Base-by-base conservation (phyloP, 64 coral and sea anemone genomes). In the Catalaphyllia jardinei region DNA sequence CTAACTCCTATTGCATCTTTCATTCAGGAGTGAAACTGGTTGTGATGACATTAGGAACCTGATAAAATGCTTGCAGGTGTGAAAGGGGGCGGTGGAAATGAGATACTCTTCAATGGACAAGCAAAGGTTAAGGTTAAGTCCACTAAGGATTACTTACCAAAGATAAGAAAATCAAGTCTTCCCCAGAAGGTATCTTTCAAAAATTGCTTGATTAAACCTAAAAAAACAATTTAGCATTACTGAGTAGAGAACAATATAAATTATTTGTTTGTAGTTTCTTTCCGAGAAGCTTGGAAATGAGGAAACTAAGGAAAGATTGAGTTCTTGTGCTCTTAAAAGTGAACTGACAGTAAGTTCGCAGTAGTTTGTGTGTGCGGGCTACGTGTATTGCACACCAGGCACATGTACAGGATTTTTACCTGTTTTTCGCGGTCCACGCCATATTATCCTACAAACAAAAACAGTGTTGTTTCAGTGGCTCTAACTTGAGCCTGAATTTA, bases 141-240 rank as follows among this genome's bases (percentile, higher is more conserved):
- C 12, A 57, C 54, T 57, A 2, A 25, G 42, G 0, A 42, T 57
- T 8, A 88, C 86, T 88, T 77, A 88, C 86, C 86, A 75, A 88
- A 88, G 27, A 88, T 38, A 27, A 88, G 75, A 65, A 88, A 88
- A 77, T 88, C 86, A 0, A 88, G 73, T 62, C 86, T 60, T 42
- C 86, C 55, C 86, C 86, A 88, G 29, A 88, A 88, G 17, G 86
- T 88, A 35, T 88, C 86, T 33, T 88, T 88, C 72, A 88, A 20
- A 77, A 88, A 88, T 31, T 77, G 86, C 75, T 77, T 88, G 72
- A 88, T 88, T 62, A 88, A 64, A 62, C 72, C 86, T 88, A n/a
- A 24, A 30, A 28, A 28, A 63, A 64, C 8, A 14, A 12, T 20
- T 10, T 20, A 24, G 1, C 22, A n/a, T 57, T 15, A 13, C 54